These are phyloP conservation scores for Lepidostoma basale DNA, from an alignment of 1,140 invertebrate species.

Conservation along the genomic window DNA sequence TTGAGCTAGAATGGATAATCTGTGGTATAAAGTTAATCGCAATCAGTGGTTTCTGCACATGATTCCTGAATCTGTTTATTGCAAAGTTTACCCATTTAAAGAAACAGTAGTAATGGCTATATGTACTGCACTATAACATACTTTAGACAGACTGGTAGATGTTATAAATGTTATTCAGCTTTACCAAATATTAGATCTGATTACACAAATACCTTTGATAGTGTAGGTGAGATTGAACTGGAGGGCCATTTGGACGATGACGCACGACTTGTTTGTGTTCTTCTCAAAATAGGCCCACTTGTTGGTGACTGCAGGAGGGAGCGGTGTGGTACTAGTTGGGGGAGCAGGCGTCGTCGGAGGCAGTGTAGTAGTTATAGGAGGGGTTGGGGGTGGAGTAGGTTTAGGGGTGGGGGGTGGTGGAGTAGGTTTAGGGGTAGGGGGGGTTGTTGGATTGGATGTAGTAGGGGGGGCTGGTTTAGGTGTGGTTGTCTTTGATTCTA, in stretches of 20 bases:
- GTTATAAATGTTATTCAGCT: no score
- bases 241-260: conserved; percentile 67
- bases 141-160: no score
- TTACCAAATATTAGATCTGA: no score
- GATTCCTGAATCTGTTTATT: no score
- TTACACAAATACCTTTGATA: conserved; percentile 52
- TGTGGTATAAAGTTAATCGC: no score
- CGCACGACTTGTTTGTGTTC: conserved; percentile 60
- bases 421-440: conserved; percentile 42
- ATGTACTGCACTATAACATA: no score
- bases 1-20: no score
- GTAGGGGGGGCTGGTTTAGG: not conserved
- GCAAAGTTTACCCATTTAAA: no score
- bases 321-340: conserved; percentile 49
- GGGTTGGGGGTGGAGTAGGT: conserved; percentile 46
- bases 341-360: conserved; percentile 50
- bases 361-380: conserved; percentile 46
- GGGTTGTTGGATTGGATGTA: conserved; percentile 13
- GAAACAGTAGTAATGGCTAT: no score
- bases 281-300: conserved; percentile 60
- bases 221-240: conserved; percentile 66
- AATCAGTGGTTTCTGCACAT: no score
- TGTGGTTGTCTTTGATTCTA: not conserved
- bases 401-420: conserved; percentile 42
- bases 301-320: conserved; percentile 57